Evolutionary conservation across 2,113 vertebrate genomes (phyloP), one percentile per base, ranked within the genome.

Genomic region (Abramis brama): DNA sequence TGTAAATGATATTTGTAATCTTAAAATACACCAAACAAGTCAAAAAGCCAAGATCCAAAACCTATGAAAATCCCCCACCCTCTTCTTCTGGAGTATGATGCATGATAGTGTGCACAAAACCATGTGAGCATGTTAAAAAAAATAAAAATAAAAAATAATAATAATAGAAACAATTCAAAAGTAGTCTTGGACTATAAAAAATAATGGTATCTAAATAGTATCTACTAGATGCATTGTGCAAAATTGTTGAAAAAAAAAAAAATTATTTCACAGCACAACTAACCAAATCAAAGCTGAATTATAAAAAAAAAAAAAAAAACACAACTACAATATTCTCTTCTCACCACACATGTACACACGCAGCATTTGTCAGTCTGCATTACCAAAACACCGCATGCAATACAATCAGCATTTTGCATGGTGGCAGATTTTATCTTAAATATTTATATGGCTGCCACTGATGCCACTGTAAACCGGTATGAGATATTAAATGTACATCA

Each of bases 391-490:
- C 66, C 43, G 25, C 21, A 25, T 52, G 68, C 19, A 7, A 23
- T 57, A 27, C 36, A 55, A 57, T 57, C 50, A 11, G 68, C 19
- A 57, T 39, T 57, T 55, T 57, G n/a, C 27, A 66, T 12, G 23
- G 27, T 52, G 25, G 59, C 71, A 76, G 27, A 71, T 83, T 68
- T 33, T 55, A 62, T 25, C 25, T 39, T 25, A 27, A 82, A 79
- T 11, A 80, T 62, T 57, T 71, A n/a, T 57, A 83, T 33, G 36
- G 33, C 36, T 80, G 43, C 64, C 79, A 79, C 15, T 17, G 30
- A 36, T 68, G 33, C 60, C 66, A 71, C 21, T 83, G 80, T 82
- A 52, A 83, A 83, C 66, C 12, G 4, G 30, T 59, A 57, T 6
- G 50, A 57, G 66, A 8, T 33, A 73, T 83, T 83, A 73, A 83